Conservation (phyloP, 1,140 invertebrate species). For the Chrysopa pallens region DNA sequence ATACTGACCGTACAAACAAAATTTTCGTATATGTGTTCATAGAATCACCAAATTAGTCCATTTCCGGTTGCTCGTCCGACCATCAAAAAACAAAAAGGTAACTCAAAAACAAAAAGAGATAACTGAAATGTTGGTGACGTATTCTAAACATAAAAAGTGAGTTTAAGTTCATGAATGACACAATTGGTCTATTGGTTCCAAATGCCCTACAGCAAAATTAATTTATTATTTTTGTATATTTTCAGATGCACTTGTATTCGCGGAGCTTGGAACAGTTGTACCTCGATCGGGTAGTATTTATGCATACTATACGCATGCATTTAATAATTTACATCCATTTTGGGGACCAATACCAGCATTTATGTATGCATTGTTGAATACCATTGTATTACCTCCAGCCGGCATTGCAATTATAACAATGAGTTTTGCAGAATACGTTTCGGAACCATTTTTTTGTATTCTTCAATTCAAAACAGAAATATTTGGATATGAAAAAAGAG, state of each 20-base stretch:
- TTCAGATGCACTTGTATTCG: slow-evolving; percentile 60
- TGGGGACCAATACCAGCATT: slow-evolving; percentile 61
- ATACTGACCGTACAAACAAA: too few relatives aligned
- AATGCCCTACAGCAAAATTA: too few relatives aligned
- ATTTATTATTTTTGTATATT: too few relatives aligned
- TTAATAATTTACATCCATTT: slow-evolving; percentile 41
- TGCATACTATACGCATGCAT: slow-evolving; percentile 59
- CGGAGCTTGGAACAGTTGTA: slow-evolving; percentile 64
- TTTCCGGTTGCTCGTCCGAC: too few relatives aligned
- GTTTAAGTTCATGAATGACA: too few relatives aligned
- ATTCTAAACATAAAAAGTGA: too few relatives aligned
- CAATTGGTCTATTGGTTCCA: too few relatives aligned
- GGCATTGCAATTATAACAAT: slow-evolving; percentile 62
- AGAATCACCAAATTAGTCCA: too few relatives aligned
- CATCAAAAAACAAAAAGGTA: too few relatives aligned
- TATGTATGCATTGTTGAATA: slow-evolving; percentile 60
- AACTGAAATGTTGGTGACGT: too few relatives aligned
- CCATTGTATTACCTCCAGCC: slow-evolving; percentile 56
- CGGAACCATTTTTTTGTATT: slow-evolving; percentile 40
- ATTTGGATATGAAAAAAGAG: slow-evolving; percentile 36
- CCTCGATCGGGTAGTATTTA: slow-evolving; percentile 70
- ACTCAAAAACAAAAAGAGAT: too few relatives aligned
- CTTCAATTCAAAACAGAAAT: slow-evolving; percentile 19
- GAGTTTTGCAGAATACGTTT: slow-evolving; percentile 66
- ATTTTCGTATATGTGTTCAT: too few relatives aligned